Conservation (phyloP, 2,797 vertebrate species). For the Mormyrus hasselquistii region DNA sequence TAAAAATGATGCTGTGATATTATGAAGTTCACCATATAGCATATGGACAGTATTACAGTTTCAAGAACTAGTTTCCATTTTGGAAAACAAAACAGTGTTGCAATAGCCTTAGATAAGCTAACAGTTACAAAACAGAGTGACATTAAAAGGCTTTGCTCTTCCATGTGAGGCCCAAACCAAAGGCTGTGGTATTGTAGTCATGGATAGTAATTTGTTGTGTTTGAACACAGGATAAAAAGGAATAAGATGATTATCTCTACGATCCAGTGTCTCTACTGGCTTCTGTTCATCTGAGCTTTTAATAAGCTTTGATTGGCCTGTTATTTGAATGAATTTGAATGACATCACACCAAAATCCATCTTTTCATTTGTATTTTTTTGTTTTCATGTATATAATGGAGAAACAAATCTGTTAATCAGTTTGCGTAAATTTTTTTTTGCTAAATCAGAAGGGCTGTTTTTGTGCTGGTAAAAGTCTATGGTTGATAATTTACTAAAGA, state of each 20-base stretch:
- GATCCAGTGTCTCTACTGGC: neutral
- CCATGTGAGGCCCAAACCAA: neutral
- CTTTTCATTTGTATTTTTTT: neutral
- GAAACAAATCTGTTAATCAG: neutral
- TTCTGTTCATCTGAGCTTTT: neutral
- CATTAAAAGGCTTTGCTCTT: conserved; percentile 3
- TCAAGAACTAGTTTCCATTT: conserved; percentile 8
- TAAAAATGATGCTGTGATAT: neutral
- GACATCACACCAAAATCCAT: neutral
- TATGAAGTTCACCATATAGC: neutral
- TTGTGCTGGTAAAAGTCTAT: neutral
- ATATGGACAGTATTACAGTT: neutral
- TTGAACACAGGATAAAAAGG: neutral
- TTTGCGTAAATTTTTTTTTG: neutral
- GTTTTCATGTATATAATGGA: neutral
- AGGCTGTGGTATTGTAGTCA: neutral
- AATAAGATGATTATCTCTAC: neutral
- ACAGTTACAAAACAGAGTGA: neutral
- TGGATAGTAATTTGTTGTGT: neutral
- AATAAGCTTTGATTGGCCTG: neutral
- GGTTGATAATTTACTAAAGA: neutral
- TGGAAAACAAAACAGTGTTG: neutral
- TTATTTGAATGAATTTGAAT: neutral
- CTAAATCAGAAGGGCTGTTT: neutral
- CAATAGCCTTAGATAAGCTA: neutral